These are phyloP conservation scores for Callaeas wilsoni DNA, from an alignment of 2,113 vertebrate genomes.

Conservation along the genomic window DNA sequence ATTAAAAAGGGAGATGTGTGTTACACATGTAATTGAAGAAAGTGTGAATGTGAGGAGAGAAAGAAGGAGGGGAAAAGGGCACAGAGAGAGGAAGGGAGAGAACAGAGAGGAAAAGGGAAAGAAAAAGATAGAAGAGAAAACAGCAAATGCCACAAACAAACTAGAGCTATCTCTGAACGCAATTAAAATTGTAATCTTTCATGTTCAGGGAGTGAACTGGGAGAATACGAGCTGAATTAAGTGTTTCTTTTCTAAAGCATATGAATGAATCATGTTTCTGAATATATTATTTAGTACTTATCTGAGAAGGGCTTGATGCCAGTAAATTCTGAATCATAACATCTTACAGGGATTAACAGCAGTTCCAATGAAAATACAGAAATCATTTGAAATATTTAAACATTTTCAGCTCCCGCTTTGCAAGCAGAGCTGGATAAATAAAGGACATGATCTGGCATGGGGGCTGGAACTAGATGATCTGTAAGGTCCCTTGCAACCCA, in stretches of 20 bases:
- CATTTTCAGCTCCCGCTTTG: slow-evolving; percentile 6
- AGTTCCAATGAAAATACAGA: slow-evolving; percentile 41
- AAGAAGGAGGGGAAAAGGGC: not conserved
- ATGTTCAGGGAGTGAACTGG: not conserved
- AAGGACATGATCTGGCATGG: not conserved
- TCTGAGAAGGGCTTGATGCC: slow-evolving; percentile 27
- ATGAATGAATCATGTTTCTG: slow-evolving; percentile 50
- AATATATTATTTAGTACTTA: slow-evolving; percentile 37
- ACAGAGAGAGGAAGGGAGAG: not conserved
- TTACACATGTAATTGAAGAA: not conserved
- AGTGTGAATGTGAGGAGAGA: not conserved
- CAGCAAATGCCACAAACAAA: not conserved
- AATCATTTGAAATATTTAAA: slow-evolving; percentile 40
- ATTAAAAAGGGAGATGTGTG: not conserved
- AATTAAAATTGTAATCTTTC: slow-evolving; percentile 35
- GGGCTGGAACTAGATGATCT: not conserved
- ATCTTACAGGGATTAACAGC: slow-evolving; percentile 42
- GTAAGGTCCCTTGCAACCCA: not conserved
- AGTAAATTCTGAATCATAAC: slow-evolving; percentile 37
- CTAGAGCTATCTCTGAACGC: not conserved
- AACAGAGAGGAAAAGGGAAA: not conserved
- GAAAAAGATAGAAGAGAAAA: not conserved
- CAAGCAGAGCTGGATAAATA: not conserved
- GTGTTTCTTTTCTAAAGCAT: slow-evolving; percentile 1
- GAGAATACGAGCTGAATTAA: slow-evolving; percentile 18